Evolutionary conservation across 1,140 invertebrate genomes (phyloP), one percentile per base, ranked within the genome.

Genomic region (Episyrphus balteatus): DNA sequence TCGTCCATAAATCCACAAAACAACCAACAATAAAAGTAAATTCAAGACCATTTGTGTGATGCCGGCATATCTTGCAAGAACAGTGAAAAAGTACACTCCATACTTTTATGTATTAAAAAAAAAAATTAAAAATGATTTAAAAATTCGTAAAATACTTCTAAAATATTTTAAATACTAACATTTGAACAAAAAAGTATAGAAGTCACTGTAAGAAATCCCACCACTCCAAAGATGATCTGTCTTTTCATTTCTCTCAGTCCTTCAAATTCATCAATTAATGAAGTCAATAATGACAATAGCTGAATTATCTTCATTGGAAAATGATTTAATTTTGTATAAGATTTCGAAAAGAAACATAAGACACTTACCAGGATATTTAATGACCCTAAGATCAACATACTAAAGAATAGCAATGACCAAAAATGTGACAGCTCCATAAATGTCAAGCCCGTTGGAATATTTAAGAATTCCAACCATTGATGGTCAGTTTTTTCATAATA

Each of bases 1-100:
- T 21, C 75, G 74, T 62, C 85, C 85, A 63, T 89, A 90, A 9
- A 81, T 81, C 79, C 84, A 88, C 6, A 79, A 75, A 26, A 86
- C 74, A 15, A 81, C 80, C 26, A 84, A 55, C 1, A 83, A 70
- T 66, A 89, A 82, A 36, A 83, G 66, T 19, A 81, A 68, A 49
- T 81, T 84, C 26, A 86, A 79, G n/a, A 79, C 68, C 11, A 88
- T 77, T 5, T 87, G 76, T 13, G 82, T 79, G 61, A 77, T 78
- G 57, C 76, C 80, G 14, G 86, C 88, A 12, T 90, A 82, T 60
- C 92, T 54, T 10, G 60, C 54, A 5, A 65, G 32, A 10, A 54
- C 42, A 30, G 52, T 52, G 3, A 61, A 36, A 32, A 62, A 62
- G 2, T 46, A 49, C 7, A 66, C 61, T 21, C 62, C 62, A 48